Conservation (phyloP, 2,797 vertebrate genomes). For the Hippoglossus hippoglossus region DNA sequence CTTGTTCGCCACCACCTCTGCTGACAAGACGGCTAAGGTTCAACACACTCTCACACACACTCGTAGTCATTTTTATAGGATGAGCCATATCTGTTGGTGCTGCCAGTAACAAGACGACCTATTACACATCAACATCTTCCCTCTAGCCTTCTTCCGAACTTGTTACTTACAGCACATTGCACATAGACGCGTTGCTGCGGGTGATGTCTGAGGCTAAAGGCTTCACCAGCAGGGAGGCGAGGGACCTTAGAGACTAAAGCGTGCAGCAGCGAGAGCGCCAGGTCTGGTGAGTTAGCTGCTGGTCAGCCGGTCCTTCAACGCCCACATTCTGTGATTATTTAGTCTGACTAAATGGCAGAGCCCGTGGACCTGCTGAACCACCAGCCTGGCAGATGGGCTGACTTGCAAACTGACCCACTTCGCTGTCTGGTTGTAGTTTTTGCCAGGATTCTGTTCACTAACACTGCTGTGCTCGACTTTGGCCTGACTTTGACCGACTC, state of each 20-base stretch:
- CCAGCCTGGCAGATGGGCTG: conserved; percentile 26
- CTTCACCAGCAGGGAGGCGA: conserved; percentile 19
- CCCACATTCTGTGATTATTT: conserved; percentile 32
- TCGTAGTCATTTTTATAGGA: not conserved
- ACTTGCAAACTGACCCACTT: conserved; percentile 26
- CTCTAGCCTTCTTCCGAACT: conserved; percentile 24
- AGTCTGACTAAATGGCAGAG: conserved; percentile 28
- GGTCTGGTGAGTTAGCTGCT: conserved; percentile 38
- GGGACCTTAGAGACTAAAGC: conserved; percentile 28
- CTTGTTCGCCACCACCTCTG: conserved; percentile 91
- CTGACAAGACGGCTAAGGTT: conserved; percentile 95
- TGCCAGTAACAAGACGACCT: conserved; percentile 44
- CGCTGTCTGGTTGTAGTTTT: conserved; percentile 35
- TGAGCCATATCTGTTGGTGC: conserved; percentile 47
- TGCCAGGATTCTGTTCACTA: conserved; percentile 43
- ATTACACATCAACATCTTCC: conserved; percentile 46
- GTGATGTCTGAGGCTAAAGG: conserved; percentile 22
- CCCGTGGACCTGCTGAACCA: conserved; percentile 33
- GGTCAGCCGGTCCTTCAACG: conserved; percentile 50
- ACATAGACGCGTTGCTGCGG: conserved; percentile 16
- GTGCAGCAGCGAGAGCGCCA: conserved; percentile 44
- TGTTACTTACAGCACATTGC: conserved; percentile 34
- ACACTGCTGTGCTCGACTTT: conserved; percentile 67
- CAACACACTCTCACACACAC: conserved; percentile 24
- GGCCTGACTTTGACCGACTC: conserved; percentile 69